phyloP scores from a whole-genome alignment of 2,888 invertebrate species.

The Thecocarcelia acutangulata region DNA sequence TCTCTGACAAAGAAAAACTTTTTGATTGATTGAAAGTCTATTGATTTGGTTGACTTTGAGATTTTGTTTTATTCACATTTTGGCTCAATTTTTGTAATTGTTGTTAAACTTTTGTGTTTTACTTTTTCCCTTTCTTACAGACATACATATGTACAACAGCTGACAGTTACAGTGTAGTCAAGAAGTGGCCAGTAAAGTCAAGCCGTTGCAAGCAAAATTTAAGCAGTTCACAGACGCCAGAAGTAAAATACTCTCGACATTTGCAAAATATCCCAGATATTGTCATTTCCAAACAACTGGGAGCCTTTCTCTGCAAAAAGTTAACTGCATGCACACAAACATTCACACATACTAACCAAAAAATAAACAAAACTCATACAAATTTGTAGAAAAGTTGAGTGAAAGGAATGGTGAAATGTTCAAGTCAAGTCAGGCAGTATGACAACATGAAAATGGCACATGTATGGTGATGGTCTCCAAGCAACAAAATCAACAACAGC shows the following conservation, averaged over 20 bases:
- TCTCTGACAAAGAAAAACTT: not conserved
- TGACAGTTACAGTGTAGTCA: conserved; percentile 47
- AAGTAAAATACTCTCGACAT: conserved; percentile 19
- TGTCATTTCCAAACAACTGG: conserved; percentile 59
- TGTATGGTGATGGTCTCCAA: conserved; percentile 63
- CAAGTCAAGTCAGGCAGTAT: conserved; percentile 71
- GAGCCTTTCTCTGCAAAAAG: conserved; percentile 46
- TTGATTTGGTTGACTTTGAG: conserved; percentile 54
- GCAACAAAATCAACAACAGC: conserved; percentile 63
- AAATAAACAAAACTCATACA: conserved; percentile 4
- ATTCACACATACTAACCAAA: not conserved
- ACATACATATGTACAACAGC: conserved; percentile 43
- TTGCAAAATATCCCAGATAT: conserved; percentile 40
- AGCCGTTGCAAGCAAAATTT: conserved; percentile 12
- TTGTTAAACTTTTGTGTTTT: conserved; percentile 32
- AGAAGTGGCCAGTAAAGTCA: conserved; percentile 15
- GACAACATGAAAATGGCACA: conserved; percentile 59
- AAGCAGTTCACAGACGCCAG: conserved; percentile 7
- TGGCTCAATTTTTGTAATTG: conserved; percentile 14
- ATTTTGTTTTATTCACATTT: conserved; percentile 53
- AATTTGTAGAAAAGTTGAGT: conserved; percentile 48
- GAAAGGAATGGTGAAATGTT: conserved; percentile 67
- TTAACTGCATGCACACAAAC: conserved; percentile 23
- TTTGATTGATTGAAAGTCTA: conserved; percentile 2
- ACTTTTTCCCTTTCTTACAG: conserved; percentile 17